Evolutionary conservation across 30 jellyfish, hydroid and myxozoan species (phyloP), one percentile per base, ranked within the genome.

Genomic region (Pseudorhiza aurosa): DNA sequence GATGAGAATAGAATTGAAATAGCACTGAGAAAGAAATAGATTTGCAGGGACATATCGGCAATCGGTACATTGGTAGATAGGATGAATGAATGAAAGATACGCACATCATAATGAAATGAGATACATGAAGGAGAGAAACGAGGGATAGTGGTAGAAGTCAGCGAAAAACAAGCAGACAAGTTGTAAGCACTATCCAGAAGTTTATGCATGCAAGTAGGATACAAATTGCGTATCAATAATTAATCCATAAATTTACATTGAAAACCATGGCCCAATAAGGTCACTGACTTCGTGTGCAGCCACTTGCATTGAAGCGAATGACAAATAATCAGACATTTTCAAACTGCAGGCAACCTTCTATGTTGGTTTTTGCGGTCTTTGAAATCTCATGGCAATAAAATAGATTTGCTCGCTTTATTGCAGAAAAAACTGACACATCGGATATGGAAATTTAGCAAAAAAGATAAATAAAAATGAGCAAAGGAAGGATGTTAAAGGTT

Each of bases 231-330:
- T 47, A 6, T 17, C 4, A 47, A 78, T 78, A 22, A 62, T 59
- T 62, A 1, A 78, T 78, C 51, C 43, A 62, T 62, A 53, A 15
- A 22, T 17, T 49, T 40, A 51, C 50, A 47, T 47, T 21, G 6
- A 47, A 17, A 47, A 47, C n/a, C 62, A 47, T 47, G 2, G 62
- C 26, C 25, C 19, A 26, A 28, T 30, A 58, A 78, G 90, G 90
- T 78, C 90, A 78, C 82, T 78, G 90, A 62, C 40, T 64, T 50
- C 82, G 82, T 60, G 82, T 78, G 57, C 90, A 36, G 49, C 75
- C 90, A 78, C 90, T 64, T 43, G 90, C 82, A 68, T 40, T 22
- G 58, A 44, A 43, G 29, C 68, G 32, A n/a, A 42, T 44, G 68
- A 68, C 82, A 68, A 68, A 43, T 68, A 47, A 68, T n/a, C 62